Percentiles rank a stretch among this genome's conserved stretches.
Conservation (phyloP, 2,113 vertebrate genomes). For the Phyllostomus hastatus region DNA sequence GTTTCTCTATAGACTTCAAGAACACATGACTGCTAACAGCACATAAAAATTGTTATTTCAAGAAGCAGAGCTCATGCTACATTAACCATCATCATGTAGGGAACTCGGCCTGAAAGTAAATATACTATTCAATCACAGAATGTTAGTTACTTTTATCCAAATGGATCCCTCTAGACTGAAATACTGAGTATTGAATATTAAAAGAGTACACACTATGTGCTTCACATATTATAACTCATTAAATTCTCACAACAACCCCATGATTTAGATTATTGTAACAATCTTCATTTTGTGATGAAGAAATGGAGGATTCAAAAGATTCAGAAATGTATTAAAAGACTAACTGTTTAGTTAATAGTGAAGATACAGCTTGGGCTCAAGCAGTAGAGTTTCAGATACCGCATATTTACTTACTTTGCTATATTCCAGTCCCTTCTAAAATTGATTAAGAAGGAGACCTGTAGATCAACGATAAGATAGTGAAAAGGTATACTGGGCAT, state of each 20-base stretch:
- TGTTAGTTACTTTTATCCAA: neutral
- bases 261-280: neutral
- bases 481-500: fast-evolving
- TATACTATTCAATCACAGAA: neutral
- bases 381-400: neutral
- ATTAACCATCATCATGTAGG: neutral
- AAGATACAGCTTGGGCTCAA: neutral
- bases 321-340: neutral
- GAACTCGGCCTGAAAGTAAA: neutral
- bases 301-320: neutral
- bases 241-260: neutral
- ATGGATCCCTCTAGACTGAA: neutral
- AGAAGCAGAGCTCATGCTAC: neutral
- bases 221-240: neutral
- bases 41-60: neutral
- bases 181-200: neutral
- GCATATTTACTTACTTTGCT: neutral
- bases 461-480: neutral
- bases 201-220: neutral
- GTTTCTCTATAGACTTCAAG: neutral
- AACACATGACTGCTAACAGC: neutral
- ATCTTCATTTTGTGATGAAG: neutral
- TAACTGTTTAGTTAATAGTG: neutral
- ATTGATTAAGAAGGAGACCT: neutral
- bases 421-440: neutral